These are phyloP conservation scores for Acromyrmex charruanus DNA, from an alignment of 1,140 invertebrate genomes.

Conservation along the genomic window DNA sequence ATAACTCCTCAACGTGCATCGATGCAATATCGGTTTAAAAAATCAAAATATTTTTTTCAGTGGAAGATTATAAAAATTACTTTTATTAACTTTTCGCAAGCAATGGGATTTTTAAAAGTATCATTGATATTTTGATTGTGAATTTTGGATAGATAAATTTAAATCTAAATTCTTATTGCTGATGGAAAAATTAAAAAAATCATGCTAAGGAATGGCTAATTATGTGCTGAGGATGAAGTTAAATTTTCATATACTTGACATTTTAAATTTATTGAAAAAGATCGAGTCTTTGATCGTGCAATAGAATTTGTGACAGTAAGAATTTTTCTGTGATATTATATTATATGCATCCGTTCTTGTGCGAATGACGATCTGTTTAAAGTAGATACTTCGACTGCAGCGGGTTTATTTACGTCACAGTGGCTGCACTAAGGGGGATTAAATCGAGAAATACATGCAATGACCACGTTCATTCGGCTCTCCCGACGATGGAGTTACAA, in stretches of 20 bases:
- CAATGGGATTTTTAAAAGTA: too few relatives aligned
- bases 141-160: too few relatives aligned
- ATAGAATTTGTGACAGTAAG: background rate
- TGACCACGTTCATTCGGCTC: conserved; percentile 43
- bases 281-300: background rate
- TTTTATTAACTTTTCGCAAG: too few relatives aligned
- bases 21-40: too few relatives aligned
- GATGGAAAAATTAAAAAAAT: too few relatives aligned
- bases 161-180: too few relatives aligned
- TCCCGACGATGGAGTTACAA: conserved; percentile 54
- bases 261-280: background rate
- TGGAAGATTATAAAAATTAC: background rate
- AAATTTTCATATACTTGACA: background rate
- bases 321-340: background rate
- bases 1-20: too few relatives aligned
- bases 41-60: too few relatives aligned
- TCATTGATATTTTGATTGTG: too few relatives aligned
- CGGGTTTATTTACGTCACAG: conserved; percentile 51
- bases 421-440: conserved; percentile 46
- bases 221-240: background rate
- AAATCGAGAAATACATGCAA: conserved; percentile 55
- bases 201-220: too few relatives aligned
- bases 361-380: conserved; percentile 39
- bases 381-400: conserved; percentile 10
- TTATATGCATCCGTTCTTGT: conserved; percentile 1